These are phyloP conservation scores for Montipora sp. DNA, from an alignment of 64 coral and sea anemone species.

Conservation along the genomic window DNA sequence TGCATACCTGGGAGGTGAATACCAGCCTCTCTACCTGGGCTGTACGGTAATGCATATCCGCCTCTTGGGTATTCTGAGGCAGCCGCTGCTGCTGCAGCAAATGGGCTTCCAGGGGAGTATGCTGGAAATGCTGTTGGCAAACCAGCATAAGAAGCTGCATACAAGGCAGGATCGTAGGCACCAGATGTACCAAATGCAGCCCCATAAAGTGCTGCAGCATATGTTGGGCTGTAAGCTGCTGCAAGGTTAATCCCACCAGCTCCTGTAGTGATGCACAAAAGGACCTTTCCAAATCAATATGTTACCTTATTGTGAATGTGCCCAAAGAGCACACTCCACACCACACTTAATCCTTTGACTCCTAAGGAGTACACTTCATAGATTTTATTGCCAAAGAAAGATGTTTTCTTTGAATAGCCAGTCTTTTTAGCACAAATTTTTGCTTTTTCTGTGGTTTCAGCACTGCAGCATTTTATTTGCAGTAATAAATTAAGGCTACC, in stretches of 20 bases:
- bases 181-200: slow-evolving; percentile 63
- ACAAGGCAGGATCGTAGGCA: slow-evolving; percentile 90
- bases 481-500: too few relatives aligned
- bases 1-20: slow-evolving; percentile 93
- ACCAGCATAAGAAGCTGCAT: slow-evolving; percentile 65
- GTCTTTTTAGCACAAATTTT: too few relatives aligned
- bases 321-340: too few relatives aligned
- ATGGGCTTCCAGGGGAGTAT: slow-evolving; percentile 63
- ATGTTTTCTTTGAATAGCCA: too few relatives aligned
- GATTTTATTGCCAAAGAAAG: too few relatives aligned
- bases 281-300: slow-evolving; percentile 26
- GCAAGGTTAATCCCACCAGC: slow-evolving; percentile 40
- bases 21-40: slow-evolving; percentile 58
- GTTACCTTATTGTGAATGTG: background rate
- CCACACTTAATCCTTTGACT: too few relatives aligned
- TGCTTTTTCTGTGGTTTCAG: too few relatives aligned
- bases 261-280: slow-evolving; percentile 59
- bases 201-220: slow-evolving; percentile 80
- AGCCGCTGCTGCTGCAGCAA: slow-evolving; percentile 44
- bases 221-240: slow-evolving; percentile 73
- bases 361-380: too few relatives aligned
- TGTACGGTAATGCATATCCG: slow-evolving; percentile 79
- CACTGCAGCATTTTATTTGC: too few relatives aligned
- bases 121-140: slow-evolving; percentile 67
- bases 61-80: slow-evolving; percentile 58